Evolutionary conservation across 2,797 vertebrate genomes (phyloP).

Genomic region (Coilia nasus): DNA sequence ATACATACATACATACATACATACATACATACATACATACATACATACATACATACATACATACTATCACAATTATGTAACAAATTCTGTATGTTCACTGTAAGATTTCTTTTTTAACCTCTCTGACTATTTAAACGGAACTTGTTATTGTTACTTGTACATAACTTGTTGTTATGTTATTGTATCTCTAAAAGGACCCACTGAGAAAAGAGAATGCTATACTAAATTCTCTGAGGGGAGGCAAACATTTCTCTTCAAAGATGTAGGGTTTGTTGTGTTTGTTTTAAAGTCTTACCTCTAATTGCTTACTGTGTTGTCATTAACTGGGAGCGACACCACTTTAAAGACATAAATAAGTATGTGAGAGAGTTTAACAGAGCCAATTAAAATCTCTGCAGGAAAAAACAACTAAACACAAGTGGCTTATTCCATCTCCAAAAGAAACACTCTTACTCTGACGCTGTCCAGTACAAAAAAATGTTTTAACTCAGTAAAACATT

Average conservation of each 20-base stretch:
- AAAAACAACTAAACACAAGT: slow-evolving; percentile 34
- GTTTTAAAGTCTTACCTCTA: slow-evolving; percentile 44
- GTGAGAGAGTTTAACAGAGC: slow-evolving; percentile 31
- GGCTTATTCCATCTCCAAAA: slow-evolving; percentile 21
- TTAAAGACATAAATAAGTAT: slow-evolving; percentile 42
- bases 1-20: neutral
- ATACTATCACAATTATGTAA: neutral
- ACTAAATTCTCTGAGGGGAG: neutral
- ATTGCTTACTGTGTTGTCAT: slow-evolving; percentile 62
- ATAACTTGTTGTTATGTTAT: no score
- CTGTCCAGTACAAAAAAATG: no score
- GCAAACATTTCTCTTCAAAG: slow-evolving; percentile 7
- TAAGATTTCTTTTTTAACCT: neutral
- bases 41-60: neutral
- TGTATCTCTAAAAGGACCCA: neutral
- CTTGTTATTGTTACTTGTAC: no score
- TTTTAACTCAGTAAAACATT: neutral
- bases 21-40: neutral
- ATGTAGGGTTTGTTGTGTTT: slow-evolving; percentile 5
- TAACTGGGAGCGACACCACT: slow-evolving; percentile 58
- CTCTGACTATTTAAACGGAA: neutral
- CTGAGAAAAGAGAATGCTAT: slow-evolving; percentile 8
- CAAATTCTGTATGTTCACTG: neutral
- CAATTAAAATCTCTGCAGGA: slow-evolving; percentile 30
- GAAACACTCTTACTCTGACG: slow-evolving; percentile 1